phyloP scores from a whole-genome alignment of 2,888 invertebrate species.

The Cyrtodaria siliqua region DNA sequence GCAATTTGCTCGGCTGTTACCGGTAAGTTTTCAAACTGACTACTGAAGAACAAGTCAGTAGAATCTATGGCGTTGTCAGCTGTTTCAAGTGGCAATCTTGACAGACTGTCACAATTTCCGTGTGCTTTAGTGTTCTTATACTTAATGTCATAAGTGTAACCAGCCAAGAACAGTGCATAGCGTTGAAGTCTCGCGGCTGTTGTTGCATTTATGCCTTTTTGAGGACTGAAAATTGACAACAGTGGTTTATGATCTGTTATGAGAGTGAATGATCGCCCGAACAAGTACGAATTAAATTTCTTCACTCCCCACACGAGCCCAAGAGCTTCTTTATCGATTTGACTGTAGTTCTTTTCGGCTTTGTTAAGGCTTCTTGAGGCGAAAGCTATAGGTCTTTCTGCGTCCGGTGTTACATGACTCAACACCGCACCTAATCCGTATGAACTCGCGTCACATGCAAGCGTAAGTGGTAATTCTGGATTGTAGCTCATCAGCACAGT shows the following conservation, averaged over 20 bases:
- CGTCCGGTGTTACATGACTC: conserved; percentile 49
- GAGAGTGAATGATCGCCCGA: conserved; percentile 83
- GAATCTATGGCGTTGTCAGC: conserved; percentile 10
- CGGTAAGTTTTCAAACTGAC: conserved; percentile 75
- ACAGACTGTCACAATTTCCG: conserved; percentile 58
- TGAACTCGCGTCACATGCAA: conserved; percentile 85
- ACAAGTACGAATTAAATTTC: conserved; percentile 85
- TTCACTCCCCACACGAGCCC: conserved; percentile 83
- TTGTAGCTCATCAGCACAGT: conserved; percentile 80
- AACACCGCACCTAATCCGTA: conserved; percentile 80
- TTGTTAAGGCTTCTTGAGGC: conserved; percentile 61
- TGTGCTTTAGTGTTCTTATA: conserved; percentile 39
- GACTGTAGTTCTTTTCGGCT: conserved; percentile 64
- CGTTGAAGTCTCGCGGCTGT: conserved; percentile 46
- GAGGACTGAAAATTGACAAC: conserved; percentile 55
- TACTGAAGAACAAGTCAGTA: conserved; percentile 28
- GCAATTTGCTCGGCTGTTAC: conserved; percentile 29
- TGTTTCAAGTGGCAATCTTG: conserved; percentile 33
- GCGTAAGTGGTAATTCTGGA: conserved; percentile 70
- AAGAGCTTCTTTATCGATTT: conserved; percentile 62
- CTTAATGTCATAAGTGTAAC: conserved; percentile 27
- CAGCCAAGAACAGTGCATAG: conserved; percentile 34
- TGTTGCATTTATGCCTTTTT: conserved; percentile 57
- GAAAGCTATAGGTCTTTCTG: conserved; percentile 60
- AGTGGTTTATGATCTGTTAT: conserved; percentile 65